Percentiles rank a stretch among this genome's conserved stretches.
Conservation (phyloP, 2,797 vertebrate genomes). For the Thalassophryne amazonica region DNA sequence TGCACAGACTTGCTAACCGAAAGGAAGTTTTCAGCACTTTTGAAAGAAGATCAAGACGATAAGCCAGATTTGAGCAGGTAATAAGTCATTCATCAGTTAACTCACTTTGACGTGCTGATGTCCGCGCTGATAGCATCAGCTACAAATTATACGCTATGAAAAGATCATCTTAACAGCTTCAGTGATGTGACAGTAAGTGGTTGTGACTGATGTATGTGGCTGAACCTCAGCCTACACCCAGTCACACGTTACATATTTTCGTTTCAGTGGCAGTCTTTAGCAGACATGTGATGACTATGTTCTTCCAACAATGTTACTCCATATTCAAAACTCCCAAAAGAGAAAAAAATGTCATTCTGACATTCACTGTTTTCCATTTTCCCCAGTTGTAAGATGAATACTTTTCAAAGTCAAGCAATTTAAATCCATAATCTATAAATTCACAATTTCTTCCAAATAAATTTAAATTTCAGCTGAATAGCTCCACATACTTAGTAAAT, state of each 20-base stretch:
- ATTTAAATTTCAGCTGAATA: too few relatives aligned
- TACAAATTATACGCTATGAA: slow-evolving; percentile 60
- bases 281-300: background rate
- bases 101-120: slow-evolving; percentile 47
- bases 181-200: slow-evolving; percentile 58
- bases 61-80: slow-evolving; percentile 49
- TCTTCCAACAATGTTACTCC: background rate
- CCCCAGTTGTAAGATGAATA: slow-evolving; percentile 1
- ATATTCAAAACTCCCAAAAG: slow-evolving; percentile 5
- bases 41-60: slow-evolving; percentile 56
- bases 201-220: slow-evolving; percentile 9
- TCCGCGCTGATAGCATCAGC: slow-evolving; percentile 54
- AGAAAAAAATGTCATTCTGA: background rate
- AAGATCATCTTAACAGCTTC: slow-evolving; percentile 50
- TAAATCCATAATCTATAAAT: too few relatives aligned
- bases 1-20: slow-evolving; percentile 32
- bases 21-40: slow-evolving; percentile 63
- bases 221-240: slow-evolving; percentile 5
- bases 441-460: too few relatives aligned
- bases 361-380: background rate
- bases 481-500: too few relatives aligned
- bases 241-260: slow-evolving; percentile 24
- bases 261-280: background rate
- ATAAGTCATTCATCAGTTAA: slow-evolving; percentile 60
- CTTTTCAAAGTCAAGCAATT: too few relatives aligned